phyloP scores from a whole-genome alignment of 2,888 invertebrate genomes.

The Lysandra coridon region DNA sequence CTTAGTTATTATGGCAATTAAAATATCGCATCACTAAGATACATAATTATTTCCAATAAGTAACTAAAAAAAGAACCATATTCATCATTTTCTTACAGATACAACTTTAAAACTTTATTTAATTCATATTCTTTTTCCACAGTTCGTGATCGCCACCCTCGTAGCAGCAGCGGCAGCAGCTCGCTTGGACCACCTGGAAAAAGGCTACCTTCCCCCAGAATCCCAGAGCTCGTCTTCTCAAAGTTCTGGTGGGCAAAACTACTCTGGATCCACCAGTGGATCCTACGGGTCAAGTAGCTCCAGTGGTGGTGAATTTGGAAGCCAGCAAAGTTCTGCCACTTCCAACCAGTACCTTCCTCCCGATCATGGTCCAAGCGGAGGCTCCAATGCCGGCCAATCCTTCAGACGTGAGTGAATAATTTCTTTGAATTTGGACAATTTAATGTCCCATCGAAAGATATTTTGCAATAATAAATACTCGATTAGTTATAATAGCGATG shows the following conservation, averaged over 20 bases:
- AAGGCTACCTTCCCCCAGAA: conserved; percentile 20
- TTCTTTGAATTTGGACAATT: background rate
- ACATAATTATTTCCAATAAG: too few relatives aligned
- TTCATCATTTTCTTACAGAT: too few relatives aligned
- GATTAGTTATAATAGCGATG: background rate
- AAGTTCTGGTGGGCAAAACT: background rate
- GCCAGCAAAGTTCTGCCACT: background rate
- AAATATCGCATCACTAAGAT: too few relatives aligned
- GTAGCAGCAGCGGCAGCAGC: conserved; percentile 22
- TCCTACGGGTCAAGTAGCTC: background rate
- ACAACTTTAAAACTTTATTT: background rate
- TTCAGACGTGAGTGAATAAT: conserved; percentile 21
- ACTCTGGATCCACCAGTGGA: background rate
- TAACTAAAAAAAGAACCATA: too few relatives aligned
- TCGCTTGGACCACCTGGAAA: conserved; percentile 1
- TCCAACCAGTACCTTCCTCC: conserved; percentile 28
- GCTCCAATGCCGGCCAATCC: background rate
- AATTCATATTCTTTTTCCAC: background rate
- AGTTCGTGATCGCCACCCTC: conserved; percentile 14
- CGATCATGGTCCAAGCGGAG: background rate
- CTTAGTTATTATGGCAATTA: too few relatives aligned
- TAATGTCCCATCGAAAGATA: background rate
- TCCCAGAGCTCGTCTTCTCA: background rate
- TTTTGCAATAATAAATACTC: background rate
- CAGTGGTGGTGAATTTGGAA: background rate